Evolutionary conservation across 2,797 vertebrate genomes (phyloP).

Genomic region (Acridotheres tristis): DNA sequence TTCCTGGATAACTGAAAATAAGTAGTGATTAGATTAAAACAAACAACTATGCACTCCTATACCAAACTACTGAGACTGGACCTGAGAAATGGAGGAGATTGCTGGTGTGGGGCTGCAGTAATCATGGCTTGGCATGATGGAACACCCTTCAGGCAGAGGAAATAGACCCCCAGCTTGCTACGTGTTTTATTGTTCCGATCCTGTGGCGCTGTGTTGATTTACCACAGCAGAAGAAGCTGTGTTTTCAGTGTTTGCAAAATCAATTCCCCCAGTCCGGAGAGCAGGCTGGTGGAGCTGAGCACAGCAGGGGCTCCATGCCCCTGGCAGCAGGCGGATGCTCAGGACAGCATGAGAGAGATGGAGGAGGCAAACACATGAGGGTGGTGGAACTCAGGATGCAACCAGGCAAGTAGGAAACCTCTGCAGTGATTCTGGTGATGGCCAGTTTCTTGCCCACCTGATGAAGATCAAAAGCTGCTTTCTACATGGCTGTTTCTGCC

Average conservation of each 20-base stretch:
- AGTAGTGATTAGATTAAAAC: conserved; percentile 53
- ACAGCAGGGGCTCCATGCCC: background rate
- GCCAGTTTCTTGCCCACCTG: background rate
- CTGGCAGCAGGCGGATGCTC: fast-evolving
- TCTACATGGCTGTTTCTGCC: background rate
- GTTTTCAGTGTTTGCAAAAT: conserved; percentile 33
- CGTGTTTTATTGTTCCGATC: conserved; percentile 2
- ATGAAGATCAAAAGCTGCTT: background rate
- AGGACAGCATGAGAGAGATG: background rate
- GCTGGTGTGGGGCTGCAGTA: conserved; percentile 20
- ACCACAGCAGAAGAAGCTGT: background rate
- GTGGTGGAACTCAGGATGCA: background rate
- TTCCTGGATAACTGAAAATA: conserved; percentile 18
- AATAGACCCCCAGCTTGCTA: conserved; percentile 57
- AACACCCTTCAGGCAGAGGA: conserved; percentile 48
- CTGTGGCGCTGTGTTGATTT: conserved; percentile 45
- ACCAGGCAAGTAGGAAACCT: background rate
- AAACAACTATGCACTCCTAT: background rate
- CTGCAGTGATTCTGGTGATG: background rate
- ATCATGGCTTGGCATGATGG: conserved; percentile 34
- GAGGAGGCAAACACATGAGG: background rate
- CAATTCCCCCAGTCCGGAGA: background rate
- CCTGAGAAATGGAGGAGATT: conserved; percentile 28
- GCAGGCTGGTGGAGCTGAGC: background rate
- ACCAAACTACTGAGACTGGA: background rate